phyloP scores from a whole-genome alignment of 1,140 invertebrate genomes.

The Globodera ellingtonae region DNA sequence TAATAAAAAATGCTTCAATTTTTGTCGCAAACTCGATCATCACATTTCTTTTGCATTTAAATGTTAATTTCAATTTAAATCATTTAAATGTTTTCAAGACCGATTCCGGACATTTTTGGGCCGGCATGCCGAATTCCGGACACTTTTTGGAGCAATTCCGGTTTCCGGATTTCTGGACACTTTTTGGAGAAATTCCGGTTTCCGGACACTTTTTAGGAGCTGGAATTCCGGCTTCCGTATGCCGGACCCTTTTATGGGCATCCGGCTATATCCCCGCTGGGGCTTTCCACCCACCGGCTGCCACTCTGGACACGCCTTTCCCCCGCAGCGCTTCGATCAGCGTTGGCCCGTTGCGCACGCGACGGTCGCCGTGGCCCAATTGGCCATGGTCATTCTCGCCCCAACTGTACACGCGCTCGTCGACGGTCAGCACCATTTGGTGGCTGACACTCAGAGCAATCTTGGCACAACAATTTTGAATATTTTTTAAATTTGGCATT shows the following conservation, averaged over 20 bases:
- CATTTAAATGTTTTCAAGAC: too few species aligned
- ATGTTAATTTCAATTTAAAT: background rate
- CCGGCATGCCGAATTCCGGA: too few species aligned
- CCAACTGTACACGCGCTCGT: slow-evolving; percentile 75
- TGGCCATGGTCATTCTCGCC: slow-evolving; percentile 73
- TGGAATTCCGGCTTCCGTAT: too few species aligned
- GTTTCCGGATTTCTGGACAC: too few species aligned
- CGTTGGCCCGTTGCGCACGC: slow-evolving; percentile 67
- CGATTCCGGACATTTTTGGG: too few species aligned
- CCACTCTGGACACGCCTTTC: slow-evolving; percentile 42
- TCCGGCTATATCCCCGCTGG: background rate
- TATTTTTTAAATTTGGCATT: background rate
- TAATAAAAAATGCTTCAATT: background rate
- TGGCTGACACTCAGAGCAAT: slow-evolving; percentile 71
- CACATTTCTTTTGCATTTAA: slow-evolving; percentile 22
- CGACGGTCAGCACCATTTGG: slow-evolving; percentile 74
- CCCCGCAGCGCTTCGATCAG: slow-evolving; percentile 45
- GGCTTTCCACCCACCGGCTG: slow-evolving; percentile 48
- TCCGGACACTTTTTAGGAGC: too few species aligned
- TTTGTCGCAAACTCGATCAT: too few species aligned
- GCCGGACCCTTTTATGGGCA: too few species aligned
- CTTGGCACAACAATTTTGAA: slow-evolving; percentile 33
- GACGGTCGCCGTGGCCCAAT: slow-evolving; percentile 73
- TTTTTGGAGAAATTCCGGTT: too few species aligned
- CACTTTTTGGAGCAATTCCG: too few species aligned